phyloP scores from a whole-genome alignment of 2,888 invertebrate genomes.

The Amphipoea oculea region DNA sequence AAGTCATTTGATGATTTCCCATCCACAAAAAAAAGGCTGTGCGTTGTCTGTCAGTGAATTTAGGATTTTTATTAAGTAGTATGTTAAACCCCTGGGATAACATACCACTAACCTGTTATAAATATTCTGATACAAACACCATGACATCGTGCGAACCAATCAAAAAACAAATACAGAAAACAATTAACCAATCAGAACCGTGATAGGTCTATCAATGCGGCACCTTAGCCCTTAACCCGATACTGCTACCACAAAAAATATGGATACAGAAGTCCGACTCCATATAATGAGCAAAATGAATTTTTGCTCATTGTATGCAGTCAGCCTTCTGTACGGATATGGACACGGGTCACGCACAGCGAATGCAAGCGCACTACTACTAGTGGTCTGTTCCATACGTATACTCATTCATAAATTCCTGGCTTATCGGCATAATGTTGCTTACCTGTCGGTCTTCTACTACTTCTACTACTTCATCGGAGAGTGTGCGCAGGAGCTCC shows the following conservation, averaged over 20 bases:
- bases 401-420: too few species aligned
- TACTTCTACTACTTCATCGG: too few species aligned
- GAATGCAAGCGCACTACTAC: too few species aligned
- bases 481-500: too few species aligned
- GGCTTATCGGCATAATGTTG: too few species aligned
- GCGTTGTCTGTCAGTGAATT: background rate
- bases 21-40: background rate
- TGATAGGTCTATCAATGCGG: constrained; percentile 19
- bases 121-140: background rate
- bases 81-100: too few species aligned
- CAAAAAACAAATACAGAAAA: constrained; percentile 12
- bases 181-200: constrained; percentile 28
- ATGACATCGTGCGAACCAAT: constrained; percentile 6
- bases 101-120: too few species aligned
- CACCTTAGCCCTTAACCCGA: constrained; percentile 18
- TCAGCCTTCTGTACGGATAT: background rate
- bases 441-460: too few species aligned
- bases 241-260: background rate
- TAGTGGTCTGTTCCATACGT: too few species aligned
- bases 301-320: too few species aligned
- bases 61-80: too few species aligned
- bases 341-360: background rate
- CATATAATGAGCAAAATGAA: background rate
- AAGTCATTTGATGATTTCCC: too few species aligned
- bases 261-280: background rate